Percentiles rank a stretch among this genome's conserved stretches.
Conservation (phyloP, 2,888 invertebrate genomes). For the Priocnemis perturbator region DNA sequence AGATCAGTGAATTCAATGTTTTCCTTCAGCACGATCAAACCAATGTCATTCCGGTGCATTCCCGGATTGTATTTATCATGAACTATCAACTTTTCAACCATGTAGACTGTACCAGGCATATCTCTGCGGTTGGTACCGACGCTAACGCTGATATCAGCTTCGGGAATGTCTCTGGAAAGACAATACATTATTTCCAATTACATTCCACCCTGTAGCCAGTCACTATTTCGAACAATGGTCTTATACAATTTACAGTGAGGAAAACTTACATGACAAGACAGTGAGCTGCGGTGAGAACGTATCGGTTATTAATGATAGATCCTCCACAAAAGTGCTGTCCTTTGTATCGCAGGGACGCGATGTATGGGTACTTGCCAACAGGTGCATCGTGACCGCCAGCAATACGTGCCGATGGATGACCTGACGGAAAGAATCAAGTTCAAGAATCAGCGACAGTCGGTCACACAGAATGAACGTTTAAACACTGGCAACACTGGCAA, state of each 20-base stretch:
- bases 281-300: slow-evolving; percentile 42
- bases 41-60: slow-evolving; percentile 54
- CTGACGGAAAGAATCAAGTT: background rate
- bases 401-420: slow-evolving; percentile 36
- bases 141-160: slow-evolving; percentile 12
- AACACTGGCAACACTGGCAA: background rate
- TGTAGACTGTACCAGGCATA: slow-evolving; percentile 3
- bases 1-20: slow-evolving; percentile 46
- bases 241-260: no score
- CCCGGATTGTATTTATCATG: slow-evolving; percentile 40
- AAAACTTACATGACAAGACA: slow-evolving; percentile 26
- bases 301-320: slow-evolving; percentile 36
- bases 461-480: no score
- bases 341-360: slow-evolving; percentile 75
- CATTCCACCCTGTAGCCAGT: no score
- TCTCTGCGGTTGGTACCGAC: slow-evolving; percentile 30
- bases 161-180: background rate
- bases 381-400: slow-evolving; percentile 77
- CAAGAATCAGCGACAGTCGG: no score
- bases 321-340: slow-evolving; percentile 37
- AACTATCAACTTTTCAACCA: background rate
- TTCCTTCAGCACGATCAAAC: slow-evolving; percentile 51
- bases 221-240: no score
- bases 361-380: slow-evolving; percentile 77
- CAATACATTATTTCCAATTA: background rate